These are phyloP conservation scores for Phoxinus phoxinus DNA, from an alignment of 2,113 vertebrate species.

Conservation along the genomic window DNA sequence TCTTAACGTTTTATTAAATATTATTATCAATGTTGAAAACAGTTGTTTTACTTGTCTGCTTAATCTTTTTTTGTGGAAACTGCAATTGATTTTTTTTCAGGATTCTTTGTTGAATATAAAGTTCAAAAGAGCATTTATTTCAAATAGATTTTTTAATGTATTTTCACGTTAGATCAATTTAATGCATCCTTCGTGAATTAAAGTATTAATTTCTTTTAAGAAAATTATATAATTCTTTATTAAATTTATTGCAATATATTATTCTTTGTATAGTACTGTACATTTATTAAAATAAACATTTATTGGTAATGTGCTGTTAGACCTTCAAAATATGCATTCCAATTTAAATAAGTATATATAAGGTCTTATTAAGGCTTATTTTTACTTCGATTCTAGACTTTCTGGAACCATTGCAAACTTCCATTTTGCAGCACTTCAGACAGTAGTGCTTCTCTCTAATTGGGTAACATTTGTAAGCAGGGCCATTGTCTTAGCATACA, in stretches of 20 bases:
- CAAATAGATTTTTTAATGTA: neutral
- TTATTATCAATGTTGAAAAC: neutral
- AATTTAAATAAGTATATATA: neutral
- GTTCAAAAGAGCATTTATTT: neutral
- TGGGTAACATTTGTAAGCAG: neutral
- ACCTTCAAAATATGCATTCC: neutral
- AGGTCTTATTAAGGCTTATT: neutral
- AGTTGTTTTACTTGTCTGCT: neutral
- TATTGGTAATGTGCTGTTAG: slow-evolving; percentile 9
- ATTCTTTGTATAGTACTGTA: neutral
- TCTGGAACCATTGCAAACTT: slow-evolving; percentile 16
- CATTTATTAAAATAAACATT: neutral
- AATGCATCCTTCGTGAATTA: neutral
- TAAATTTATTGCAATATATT: neutral
- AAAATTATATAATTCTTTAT: neutral
- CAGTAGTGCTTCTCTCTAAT: neutral
- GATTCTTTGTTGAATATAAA: neutral
- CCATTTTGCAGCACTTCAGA: slow-evolving; percentile 14
- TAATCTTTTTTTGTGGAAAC: neutral
- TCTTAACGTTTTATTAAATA: neutral
- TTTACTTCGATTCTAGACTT: neutral
- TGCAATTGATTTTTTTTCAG: neutral
- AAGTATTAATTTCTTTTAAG: neutral
- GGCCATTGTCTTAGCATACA: slow-evolving; percentile 1
- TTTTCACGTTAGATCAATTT: no score